A percentile compares a stretch with the other conserved stretches of the same genome.
phyloP scores from a whole-genome alignment of 2,113 vertebrate genomes.

The Ochotona princeps region DNA sequence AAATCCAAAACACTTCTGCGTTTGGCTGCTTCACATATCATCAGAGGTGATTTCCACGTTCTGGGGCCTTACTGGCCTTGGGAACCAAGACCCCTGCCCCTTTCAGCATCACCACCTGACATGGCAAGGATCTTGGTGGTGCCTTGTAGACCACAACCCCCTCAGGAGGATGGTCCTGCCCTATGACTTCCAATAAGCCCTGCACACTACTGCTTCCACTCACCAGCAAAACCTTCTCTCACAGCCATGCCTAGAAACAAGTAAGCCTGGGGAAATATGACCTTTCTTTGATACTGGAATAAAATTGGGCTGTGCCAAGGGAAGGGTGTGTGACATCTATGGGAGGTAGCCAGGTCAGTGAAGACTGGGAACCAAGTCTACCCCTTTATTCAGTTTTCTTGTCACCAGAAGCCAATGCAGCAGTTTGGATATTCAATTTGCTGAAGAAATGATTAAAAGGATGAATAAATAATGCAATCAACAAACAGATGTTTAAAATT shows the following conservation, averaged over 20 bases:
- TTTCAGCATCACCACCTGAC: too few species aligned
- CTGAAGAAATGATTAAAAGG: conserved; percentile 44
- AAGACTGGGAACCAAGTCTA: not conserved
- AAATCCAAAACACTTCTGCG: too few species aligned
- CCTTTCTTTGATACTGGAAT: not conserved
- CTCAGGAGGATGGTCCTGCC: not conserved
- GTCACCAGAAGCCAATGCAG: not conserved
- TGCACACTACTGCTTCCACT: not conserved
- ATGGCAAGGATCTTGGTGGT: not conserved
- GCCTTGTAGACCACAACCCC: too few species aligned
- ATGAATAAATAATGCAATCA: conserved; percentile 74
- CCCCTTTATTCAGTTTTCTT: not conserved
- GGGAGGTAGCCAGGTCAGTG: too few species aligned
- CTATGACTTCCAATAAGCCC: not conserved
- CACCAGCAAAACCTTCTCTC: not conserved
- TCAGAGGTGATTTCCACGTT: too few species aligned
- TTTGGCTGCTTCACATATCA: not conserved
- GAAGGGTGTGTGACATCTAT: not conserved
- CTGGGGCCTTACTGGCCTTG: not conserved
- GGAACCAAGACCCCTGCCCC: not conserved
- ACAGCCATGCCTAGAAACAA: not conserved
- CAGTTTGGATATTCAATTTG: not conserved
- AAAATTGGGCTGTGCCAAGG: not conserved
- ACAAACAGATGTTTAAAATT: conserved; percentile 59
- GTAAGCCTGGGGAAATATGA: not conserved